A percentile compares a stretch with the other conserved stretches of the same genome.
These are phyloP conservation scores for Physocephala rufipes DNA, from an alignment of 2,888 invertebrate genomes.

Conservation along the genomic window DNA sequence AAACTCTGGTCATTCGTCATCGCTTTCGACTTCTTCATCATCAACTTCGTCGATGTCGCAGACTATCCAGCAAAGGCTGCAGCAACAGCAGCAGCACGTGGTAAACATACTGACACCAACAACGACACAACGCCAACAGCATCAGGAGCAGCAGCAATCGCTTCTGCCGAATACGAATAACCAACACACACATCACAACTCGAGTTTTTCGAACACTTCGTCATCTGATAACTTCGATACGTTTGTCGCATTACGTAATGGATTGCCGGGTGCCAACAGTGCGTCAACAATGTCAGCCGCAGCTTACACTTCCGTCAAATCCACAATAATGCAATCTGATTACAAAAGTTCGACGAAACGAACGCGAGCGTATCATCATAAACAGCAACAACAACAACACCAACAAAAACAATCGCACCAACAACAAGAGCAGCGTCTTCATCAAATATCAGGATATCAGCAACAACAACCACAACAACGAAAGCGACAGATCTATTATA, in stretches of 20 bases:
- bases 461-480: constrained; percentile 33
- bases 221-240: constrained; percentile 62
- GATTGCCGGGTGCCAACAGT: constrained; percentile 43
- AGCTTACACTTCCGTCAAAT: constrained; percentile 21
- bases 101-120: constrained; percentile 46
- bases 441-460: constrained; percentile 30
- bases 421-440: constrained; percentile 22
- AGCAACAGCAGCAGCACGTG: constrained; percentile 32
- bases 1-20: constrained; percentile 59
- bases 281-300: constrained; percentile 37
- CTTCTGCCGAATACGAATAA: constrained; percentile 37
- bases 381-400: constrained; percentile 21
- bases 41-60: constrained; percentile 61
- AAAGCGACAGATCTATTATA: constrained; percentile 27
- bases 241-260: constrained; percentile 58
- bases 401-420: constrained; percentile 24
- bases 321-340: constrained; percentile 30
- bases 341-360: constrained; percentile 39
- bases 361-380: constrained; percentile 1
- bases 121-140: constrained; percentile 35
- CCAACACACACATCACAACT: constrained; percentile 55
- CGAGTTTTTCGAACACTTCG: constrained; percentile 59
- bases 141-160: constrained; percentile 43
- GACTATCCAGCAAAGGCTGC: constrained; percentile 39
- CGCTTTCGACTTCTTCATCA: constrained; percentile 60